phyloP scores from a whole-genome alignment of 2,797 vertebrate genomes.

The Garrulus glandarius region DNA sequence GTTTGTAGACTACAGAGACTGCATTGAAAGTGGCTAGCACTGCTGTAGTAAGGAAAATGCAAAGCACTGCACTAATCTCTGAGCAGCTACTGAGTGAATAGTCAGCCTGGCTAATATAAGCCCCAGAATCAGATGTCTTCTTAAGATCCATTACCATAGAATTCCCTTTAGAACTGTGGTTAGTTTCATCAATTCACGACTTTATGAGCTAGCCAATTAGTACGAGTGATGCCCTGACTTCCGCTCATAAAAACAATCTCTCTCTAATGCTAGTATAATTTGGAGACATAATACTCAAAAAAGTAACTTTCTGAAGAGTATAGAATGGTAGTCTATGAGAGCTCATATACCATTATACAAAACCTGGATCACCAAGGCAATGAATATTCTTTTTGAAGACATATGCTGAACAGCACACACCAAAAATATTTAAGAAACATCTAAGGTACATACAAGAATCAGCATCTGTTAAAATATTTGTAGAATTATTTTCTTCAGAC shows the following conservation, averaged over 20 bases:
- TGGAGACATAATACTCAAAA: conserved; percentile 21
- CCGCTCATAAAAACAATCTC: conserved; percentile 44
- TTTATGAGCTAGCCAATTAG: conserved; percentile 59
- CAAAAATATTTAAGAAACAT: neutral
- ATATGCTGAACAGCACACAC: neutral
- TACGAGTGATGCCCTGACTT: conserved; percentile 54
- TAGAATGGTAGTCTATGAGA: neutral
- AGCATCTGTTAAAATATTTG: neutral
- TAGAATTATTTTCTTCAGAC: neutral
- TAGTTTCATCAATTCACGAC: conserved; percentile 50
- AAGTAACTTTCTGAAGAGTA: conserved; percentile 43
- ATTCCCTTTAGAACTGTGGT: conserved; percentile 22
- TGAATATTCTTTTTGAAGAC: neutral
- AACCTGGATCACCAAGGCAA: neutral
- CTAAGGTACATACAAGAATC: neutral
- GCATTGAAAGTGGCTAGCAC: neutral
- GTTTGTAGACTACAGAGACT: neutral
- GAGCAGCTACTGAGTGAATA: neutral
- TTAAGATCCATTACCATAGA: conserved; percentile 37
- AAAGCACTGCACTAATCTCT: neutral
- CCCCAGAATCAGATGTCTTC: conserved; percentile 33
- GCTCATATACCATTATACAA: neutral
- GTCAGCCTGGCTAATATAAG: conserved; percentile 24
- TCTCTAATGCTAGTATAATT: conserved; percentile 41
- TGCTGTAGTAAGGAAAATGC: neutral